A percentile compares a stretch with the other conserved stretches of the same genome.
These are phyloP conservation scores for Cryptotis parvus DNA, from an alignment of 2,113 vertebrate genomes.

Conservation along the genomic window DNA sequence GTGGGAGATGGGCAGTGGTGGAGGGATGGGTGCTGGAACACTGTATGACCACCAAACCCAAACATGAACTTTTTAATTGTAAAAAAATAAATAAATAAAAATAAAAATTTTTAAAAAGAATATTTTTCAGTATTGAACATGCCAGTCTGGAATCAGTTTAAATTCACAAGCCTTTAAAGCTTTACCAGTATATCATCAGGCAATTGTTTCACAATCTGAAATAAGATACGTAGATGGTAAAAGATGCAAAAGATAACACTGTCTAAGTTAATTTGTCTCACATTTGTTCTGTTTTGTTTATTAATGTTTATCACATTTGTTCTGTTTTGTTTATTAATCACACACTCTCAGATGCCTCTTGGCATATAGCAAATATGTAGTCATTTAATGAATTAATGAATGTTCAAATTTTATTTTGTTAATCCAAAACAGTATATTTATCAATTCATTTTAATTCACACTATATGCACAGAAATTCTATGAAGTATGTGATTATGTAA, in stretches of 20 bases:
- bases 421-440: background rate
- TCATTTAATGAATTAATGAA: background rate
- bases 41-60: too few species aligned
- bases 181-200: background rate
- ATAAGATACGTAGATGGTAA: background rate
- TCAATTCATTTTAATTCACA: too few species aligned
- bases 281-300: background rate
- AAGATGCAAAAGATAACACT: conserved; percentile 41
- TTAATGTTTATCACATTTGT: background rate
- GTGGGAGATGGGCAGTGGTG: too few species aligned
- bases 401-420: background rate
- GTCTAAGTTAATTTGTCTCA: background rate
- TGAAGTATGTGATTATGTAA: too few species aligned
- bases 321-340: background rate
- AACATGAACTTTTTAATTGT: too few species aligned
- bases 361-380: background rate
- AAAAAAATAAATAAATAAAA: too few species aligned
- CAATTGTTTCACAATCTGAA: background rate
- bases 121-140: background rate
- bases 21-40: too few species aligned
- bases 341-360: background rate
- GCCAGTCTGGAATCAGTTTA: background rate
- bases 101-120: too few species aligned
- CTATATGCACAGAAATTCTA: too few species aligned
- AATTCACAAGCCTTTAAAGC: conserved; percentile 18